Base-by-base conservation (phyloP, 2,888 invertebrate species). In the Acronicta alni region DNA sequence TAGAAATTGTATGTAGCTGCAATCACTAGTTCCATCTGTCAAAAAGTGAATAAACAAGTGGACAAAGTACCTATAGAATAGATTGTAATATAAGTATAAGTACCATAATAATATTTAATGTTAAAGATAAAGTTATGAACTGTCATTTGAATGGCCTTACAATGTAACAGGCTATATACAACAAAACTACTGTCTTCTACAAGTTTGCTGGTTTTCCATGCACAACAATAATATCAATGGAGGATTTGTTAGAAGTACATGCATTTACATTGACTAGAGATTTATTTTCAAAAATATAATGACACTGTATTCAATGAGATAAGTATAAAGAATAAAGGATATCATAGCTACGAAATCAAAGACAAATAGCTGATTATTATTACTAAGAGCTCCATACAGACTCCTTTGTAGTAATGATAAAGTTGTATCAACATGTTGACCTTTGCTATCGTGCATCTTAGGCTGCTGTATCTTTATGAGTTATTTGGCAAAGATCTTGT, bases 201-300 rank as follows among this genome's bases (percentile, higher is more conserved):
- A 26, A n/a, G 7, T 10, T 35, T n/a, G 12, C 37, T 43, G 15
- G 42, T 51, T 57, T 42, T 47, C 38, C 80, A 80, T 80, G 80
- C 80, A 66, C 55, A 66, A 70, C 51, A 59, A 66, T 59, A 16
- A 61, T 57, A 15, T 54, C 48, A 51, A 62, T 43, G 53, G 44
- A 48, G 41, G 56, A 56, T 53, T 43, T 47, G 46, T 60, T 18
- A 53, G 18, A 61, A 65, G 46, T 67, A 67, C 60, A 61, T 62
- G 61, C 65, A 65, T 54, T 61, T 44, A 45, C 18, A 52, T 20
- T 7, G 52, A 41, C 20, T 48, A 17, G 39, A 53, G 14, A 39
- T n/a, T 17, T 3, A n/a, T 45, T 38, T 30, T 10, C 10, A 10
- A 8, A 17, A 41, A 23, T 10, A n/a, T 23, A 30, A 12, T 46